These are phyloP conservation scores for Aythya fuligula DNA, from an alignment of 2,797 vertebrate species.

Conservation along the genomic window DNA sequence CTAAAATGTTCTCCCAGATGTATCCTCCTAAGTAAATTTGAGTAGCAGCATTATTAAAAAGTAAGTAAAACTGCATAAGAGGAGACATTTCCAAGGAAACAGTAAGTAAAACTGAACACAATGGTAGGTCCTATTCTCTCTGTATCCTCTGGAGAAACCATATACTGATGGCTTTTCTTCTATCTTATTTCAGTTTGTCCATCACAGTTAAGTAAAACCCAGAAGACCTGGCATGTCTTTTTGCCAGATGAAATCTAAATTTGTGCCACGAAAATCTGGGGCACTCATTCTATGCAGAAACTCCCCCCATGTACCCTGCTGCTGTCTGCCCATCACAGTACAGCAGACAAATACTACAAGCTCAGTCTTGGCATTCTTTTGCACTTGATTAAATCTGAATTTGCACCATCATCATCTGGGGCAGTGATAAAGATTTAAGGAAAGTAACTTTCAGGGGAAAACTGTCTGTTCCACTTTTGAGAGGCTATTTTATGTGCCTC, in stretches of 20 bases:
- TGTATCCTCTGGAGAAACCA: neutral
- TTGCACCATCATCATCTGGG: neutral
- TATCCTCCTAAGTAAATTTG: neutral
- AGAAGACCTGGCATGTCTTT: neutral
- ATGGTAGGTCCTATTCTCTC: neutral
- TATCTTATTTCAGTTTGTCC: neutral
- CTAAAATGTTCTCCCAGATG: neutral
- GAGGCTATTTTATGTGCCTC: neutral
- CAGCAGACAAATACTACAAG: neutral
- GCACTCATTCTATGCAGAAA: neutral
- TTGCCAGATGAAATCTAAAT: neutral
- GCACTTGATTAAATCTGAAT: neutral
- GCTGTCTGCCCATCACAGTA: neutral
- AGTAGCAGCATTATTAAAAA: neutral
- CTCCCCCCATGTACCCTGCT: neutral
- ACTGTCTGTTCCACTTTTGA: neutral
- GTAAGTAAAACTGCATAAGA: neutral
- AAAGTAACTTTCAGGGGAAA: conserved; percentile 7
- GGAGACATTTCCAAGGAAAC: neutral
- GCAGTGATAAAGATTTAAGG: neutral
- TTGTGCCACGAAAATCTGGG: neutral
- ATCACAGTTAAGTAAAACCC: neutral
- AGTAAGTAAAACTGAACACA: neutral
- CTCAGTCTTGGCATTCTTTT: neutral
- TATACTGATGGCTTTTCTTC: neutral